Conservation (phyloP, 2,888 invertebrate species). For the Helobdella robusta region DNA sequence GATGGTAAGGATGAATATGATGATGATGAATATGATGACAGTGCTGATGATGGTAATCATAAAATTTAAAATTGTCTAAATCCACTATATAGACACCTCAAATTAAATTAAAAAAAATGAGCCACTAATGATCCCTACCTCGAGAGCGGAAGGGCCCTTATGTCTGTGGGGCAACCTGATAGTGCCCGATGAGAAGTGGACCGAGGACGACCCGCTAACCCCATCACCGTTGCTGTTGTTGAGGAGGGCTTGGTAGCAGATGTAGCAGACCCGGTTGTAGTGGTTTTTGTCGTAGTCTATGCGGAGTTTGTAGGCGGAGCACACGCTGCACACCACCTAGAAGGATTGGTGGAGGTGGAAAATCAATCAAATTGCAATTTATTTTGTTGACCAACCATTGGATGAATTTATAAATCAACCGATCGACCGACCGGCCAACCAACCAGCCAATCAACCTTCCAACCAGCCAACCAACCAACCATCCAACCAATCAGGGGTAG, state of each 20-base stretch:
- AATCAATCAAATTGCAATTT: background rate
- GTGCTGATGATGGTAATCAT: too few relatives aligned
- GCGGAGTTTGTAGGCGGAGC: slow-evolving; percentile 50
- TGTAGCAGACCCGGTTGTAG: slow-evolving; percentile 54
- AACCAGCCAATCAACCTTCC: too few relatives aligned
- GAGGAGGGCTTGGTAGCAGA: slow-evolving; percentile 45
- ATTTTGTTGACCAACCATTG: background rate
- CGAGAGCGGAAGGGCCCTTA: slow-evolving; percentile 9
- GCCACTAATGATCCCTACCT: slow-evolving; percentile 4
- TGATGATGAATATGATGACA: too few relatives aligned
- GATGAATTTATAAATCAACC: too few relatives aligned
- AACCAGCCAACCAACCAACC: too few relatives aligned
- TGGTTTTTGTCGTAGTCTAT: slow-evolving; percentile 53
- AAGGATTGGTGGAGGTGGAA: background rate
- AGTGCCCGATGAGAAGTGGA: too few relatives aligned
- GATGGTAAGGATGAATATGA: too few relatives aligned
- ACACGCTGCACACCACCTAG: slow-evolving; percentile 52
- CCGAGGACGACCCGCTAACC: background rate
- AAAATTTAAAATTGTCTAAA: background rate
- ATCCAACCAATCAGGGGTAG: too few relatives aligned
- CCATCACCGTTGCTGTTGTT: background rate
- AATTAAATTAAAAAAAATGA: background rate
- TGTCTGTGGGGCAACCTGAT: background rate
- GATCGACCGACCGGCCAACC: too few relatives aligned
- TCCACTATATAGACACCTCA: background rate